phyloP scores from a whole-genome alignment of 2,888 invertebrate species.

The Scrobipalpa atriplicella region DNA sequence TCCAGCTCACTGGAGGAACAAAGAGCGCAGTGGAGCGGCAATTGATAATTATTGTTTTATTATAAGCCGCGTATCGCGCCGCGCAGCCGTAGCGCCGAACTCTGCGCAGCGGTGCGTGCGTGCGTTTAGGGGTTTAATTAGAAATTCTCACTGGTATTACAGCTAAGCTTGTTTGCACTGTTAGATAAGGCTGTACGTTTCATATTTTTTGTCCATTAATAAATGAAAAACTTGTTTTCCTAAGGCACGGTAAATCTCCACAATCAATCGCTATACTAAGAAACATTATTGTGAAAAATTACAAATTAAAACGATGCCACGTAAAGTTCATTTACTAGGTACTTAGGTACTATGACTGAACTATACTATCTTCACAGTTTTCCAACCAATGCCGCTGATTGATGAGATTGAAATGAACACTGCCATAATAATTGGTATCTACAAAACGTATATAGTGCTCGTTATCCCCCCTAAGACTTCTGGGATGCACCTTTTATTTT shows the following conservation, averaged over 20 bases:
- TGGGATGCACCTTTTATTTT: neutral
- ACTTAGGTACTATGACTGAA: too few relatives aligned
- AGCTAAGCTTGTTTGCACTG: neutral
- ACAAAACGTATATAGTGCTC: neutral
- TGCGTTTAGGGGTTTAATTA: constrained; percentile 61
- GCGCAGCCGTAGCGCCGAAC: constrained; percentile 48
- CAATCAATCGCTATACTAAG: too few relatives aligned
- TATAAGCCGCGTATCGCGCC: constrained; percentile 70
- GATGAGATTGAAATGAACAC: neutral
- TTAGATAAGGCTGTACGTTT: neutral
- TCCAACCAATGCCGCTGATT: too few relatives aligned
- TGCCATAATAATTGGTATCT: neutral
- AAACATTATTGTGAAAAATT: too few relatives aligned
- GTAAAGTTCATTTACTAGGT: too few relatives aligned
- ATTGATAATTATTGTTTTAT: constrained; percentile 75
- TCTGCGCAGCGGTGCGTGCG: constrained; percentile 57
- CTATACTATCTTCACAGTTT: too few relatives aligned
- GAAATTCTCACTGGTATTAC: neutral
- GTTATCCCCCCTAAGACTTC: neutral
- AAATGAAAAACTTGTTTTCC: too few relatives aligned
- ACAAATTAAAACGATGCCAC: too few relatives aligned
- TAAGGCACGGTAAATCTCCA: too few relatives aligned
- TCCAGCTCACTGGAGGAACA: constrained; percentile 32
- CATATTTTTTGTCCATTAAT: too few relatives aligned
- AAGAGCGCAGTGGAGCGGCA: constrained; percentile 42